These are phyloP conservation scores for Sipha flava DNA, from an alignment of 1,140 invertebrate species.

Conservation along the genomic window DNA sequence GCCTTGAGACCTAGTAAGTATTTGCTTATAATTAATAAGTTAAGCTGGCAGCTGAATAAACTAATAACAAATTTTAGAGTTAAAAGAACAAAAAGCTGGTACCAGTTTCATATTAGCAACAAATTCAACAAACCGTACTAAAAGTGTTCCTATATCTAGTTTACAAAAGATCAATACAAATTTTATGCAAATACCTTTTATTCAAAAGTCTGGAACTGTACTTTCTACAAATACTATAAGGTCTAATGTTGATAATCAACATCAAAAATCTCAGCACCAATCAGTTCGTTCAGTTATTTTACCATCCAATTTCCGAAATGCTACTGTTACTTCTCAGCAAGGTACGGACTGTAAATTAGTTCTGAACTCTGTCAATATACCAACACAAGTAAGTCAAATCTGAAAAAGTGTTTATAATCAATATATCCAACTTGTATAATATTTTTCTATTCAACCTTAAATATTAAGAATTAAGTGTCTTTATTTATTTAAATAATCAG, in stretches of 20 bases:
- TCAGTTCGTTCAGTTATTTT: neutral
- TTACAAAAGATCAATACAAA: neutral
- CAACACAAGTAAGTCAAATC: neutral
- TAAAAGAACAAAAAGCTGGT: neutral
- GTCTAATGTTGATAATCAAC: neutral
- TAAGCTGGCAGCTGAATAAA: neutral
- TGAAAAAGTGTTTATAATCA: neutral
- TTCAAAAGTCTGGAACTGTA: neutral
- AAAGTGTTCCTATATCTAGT: slow-evolving; percentile 1
- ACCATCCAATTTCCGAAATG: neutral
- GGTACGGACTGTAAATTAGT: slow-evolving; percentile 3
- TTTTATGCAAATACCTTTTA: slow-evolving; percentile 22
- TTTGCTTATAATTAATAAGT: neutral
- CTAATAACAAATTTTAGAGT: neutral
- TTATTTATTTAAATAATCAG: no score
- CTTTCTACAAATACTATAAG: neutral
- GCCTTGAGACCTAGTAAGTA: neutral
- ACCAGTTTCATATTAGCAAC: slow-evolving; percentile 2
- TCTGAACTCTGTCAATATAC: neutral
- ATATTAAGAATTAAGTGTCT: no score
- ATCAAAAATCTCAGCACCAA: slow-evolving; percentile 6
- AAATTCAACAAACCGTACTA: neutral
- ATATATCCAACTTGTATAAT: neutral
- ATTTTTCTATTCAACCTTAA: neutral
- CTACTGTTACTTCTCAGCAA: neutral